Conservation (phyloP, 2,113 vertebrate genomes). For the Labeo catla region DNA sequence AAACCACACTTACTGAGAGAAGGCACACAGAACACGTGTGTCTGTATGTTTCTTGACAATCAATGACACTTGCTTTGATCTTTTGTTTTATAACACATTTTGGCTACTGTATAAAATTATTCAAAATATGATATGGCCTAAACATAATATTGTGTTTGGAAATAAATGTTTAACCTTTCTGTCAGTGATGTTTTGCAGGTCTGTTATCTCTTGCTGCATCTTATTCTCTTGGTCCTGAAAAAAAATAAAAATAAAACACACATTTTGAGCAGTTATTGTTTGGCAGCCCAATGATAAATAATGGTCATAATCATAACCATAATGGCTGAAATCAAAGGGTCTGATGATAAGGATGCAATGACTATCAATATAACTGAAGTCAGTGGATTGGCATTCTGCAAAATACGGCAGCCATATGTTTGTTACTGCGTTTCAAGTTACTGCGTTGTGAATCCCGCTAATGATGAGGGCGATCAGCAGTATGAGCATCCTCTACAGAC, state of each 20-base stretch:
- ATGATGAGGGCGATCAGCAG: neutral
- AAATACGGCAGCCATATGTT: neutral
- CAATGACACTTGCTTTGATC: neutral
- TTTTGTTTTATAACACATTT: neutral
- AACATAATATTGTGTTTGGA: neutral
- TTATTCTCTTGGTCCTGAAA: slow-evolving; percentile 84
- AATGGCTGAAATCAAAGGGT: no score
- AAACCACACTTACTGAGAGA: neutral
- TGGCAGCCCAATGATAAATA: neutral
- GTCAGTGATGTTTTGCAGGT: slow-evolving; percentile 79
- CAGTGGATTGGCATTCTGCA: neutral
- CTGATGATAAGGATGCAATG: no score
- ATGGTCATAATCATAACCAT: no score
- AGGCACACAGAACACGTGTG: neutral
- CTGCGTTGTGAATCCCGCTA: neutral
- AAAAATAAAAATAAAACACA: slow-evolving; percentile 1
- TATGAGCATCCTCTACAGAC: neutral
- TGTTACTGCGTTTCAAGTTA: neutral
- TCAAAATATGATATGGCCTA: neutral
- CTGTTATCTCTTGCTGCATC: slow-evolving; percentile 81
- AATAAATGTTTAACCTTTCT: slow-evolving; percentile 80
- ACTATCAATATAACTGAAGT: neutral
- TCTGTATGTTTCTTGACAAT: neutral
- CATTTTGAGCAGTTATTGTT: neutral
- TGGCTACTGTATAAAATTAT: neutral